Conservation (phyloP, 2,797 vertebrate species). For the Sebastes glaucus region DNA sequence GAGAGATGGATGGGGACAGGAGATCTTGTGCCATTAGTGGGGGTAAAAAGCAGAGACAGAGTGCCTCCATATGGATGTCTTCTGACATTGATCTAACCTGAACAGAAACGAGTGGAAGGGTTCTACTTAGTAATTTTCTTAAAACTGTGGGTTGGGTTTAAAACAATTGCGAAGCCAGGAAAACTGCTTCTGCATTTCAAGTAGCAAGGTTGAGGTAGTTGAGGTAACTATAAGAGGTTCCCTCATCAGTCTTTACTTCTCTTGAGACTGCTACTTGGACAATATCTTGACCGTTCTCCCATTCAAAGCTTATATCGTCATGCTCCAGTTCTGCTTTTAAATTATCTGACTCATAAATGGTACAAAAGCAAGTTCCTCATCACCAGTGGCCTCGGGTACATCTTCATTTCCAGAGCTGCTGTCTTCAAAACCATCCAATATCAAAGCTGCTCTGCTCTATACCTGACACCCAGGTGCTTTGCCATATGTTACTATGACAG, state of each 20-base stretch:
- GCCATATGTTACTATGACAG: background rate
- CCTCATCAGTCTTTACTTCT: background rate
- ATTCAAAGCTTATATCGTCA: background rate
- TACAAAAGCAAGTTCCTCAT: background rate
- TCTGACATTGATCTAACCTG: conserved; percentile 16
- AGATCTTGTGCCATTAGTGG: background rate
- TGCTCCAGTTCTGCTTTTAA: background rate
- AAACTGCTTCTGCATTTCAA: background rate
- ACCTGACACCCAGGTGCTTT: background rate
- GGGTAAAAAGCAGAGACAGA: conserved; percentile 14
- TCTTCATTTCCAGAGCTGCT: background rate
- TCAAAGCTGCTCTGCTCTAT: background rate
- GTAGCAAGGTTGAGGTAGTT: background rate
- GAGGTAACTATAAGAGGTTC: background rate
- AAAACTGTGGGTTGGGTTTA: background rate
- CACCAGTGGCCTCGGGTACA: background rate
- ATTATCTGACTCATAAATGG: background rate
- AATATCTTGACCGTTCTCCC: background rate
- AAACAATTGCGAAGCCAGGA: background rate
- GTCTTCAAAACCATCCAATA: background rate
- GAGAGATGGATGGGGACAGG: background rate
- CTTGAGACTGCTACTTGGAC: background rate
- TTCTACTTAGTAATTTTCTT: background rate
- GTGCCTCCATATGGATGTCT: conserved; percentile 7
- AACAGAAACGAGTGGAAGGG: conserved; percentile 1